These are phyloP conservation scores for Micromussa lordhowensis DNA, from an alignment of 92 coral and sea anemone species.

Conservation along the genomic window DNA sequence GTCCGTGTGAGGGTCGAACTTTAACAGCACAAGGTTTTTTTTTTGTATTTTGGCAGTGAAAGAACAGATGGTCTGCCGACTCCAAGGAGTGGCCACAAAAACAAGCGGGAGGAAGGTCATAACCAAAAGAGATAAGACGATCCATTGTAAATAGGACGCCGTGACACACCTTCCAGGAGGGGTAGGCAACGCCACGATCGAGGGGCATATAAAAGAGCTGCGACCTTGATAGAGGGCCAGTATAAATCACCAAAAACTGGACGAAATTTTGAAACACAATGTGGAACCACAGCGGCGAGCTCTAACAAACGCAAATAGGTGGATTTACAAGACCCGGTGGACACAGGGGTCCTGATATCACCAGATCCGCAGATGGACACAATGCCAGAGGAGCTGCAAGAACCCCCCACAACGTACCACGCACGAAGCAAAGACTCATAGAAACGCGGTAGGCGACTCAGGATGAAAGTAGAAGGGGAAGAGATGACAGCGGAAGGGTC, in stretches of 20 bases:
- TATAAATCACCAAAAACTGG: not conserved
- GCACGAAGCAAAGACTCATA: not conserved
- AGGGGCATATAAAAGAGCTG: not conserved
- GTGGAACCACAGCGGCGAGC: not conserved
- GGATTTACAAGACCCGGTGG: not conserved
- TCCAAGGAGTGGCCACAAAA: too few relatives aligned
- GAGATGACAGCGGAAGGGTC: not conserved
- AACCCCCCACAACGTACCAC: not conserved
- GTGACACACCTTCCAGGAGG: conserved; percentile 2
- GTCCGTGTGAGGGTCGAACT: too few relatives aligned
- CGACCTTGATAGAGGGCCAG: not conserved
- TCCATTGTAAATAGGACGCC: conserved; percentile 3
- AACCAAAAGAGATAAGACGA: not conserved
- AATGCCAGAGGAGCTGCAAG: not conserved
- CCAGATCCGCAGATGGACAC: too few relatives aligned
- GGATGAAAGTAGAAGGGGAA: not conserved
- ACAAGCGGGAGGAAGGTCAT: not conserved
- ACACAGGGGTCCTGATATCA: not conserved
- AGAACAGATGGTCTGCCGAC: too few relatives aligned
- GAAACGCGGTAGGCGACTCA: not conserved
- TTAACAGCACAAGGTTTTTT: too few relatives aligned
- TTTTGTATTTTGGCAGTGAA: too few relatives aligned
- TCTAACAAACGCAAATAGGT: not conserved
- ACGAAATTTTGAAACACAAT: not conserved
- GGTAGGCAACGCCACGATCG: not conserved